Conservation (phyloP, 2,113 vertebrate species). For the Dasypus novemcinctus region DNA sequence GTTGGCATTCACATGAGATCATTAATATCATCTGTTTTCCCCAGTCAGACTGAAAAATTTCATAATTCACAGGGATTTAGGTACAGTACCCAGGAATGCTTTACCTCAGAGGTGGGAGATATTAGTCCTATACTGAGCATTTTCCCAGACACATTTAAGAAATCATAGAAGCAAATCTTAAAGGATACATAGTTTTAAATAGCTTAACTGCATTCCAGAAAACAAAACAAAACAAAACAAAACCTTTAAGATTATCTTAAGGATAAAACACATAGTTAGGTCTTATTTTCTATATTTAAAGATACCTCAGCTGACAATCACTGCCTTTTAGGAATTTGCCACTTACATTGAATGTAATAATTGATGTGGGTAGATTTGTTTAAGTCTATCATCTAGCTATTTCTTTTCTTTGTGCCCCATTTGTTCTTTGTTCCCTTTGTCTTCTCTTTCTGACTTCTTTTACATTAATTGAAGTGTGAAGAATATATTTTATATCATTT, state of each 20-base stretch:
- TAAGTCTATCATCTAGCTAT: neutral
- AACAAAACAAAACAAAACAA: too few species aligned
- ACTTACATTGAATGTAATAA: slow-evolving; percentile 24
- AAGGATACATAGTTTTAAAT: neutral
- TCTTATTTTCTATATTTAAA: neutral
- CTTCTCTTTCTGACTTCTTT: neutral
- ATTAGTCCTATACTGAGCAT: too few species aligned
- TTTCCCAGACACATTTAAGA: neutral
- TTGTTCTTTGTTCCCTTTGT: neutral
- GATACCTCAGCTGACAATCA: neutral
- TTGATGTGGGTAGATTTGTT: neutral
- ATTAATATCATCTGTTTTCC: too few species aligned
- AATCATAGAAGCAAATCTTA: neutral
- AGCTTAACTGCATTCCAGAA: too few species aligned
- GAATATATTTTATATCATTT: neutral
- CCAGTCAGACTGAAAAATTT: too few species aligned
- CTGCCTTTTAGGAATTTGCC: neutral
- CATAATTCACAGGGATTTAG: too few species aligned
- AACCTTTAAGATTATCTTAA: neutral
- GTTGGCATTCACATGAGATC: too few species aligned
- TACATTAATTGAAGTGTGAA: neutral
- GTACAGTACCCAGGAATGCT: too few species aligned
- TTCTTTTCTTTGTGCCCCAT: neutral
- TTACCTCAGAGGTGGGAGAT: too few species aligned
- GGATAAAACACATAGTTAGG: neutral